phyloP scores from a whole-genome alignment of 1,140 invertebrate genomes.

The Babylonia areolata region DNA sequence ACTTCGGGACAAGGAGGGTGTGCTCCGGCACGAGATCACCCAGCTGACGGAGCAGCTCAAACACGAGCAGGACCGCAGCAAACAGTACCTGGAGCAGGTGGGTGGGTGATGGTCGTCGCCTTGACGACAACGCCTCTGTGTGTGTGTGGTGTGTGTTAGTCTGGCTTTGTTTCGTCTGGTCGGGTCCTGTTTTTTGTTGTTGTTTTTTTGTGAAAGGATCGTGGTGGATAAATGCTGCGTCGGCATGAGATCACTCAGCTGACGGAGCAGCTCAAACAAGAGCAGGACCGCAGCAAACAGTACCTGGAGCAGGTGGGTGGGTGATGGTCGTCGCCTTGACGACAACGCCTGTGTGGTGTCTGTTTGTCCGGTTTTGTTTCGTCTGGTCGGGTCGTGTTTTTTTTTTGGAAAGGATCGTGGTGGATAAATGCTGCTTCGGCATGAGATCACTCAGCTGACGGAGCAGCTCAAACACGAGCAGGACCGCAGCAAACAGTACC shows the following conservation, averaged over 20 bases:
- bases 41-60: conserved; percentile 61
- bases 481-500: conserved; percentile 56
- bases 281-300: conserved; percentile 60
- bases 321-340: no score
- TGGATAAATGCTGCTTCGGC: no score
- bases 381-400: no score
- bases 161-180: no score
- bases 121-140: no score
- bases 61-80: conserved; percentile 62
- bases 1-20: conserved; percentile 64
- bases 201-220: no score
- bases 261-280: conserved; percentile 61
- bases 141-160: no score
- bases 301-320: conserved; percentile 66
- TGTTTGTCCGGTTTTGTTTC: no score
- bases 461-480: conserved; percentile 65
- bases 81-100: conserved; percentile 67
- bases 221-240: no score
- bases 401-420: no score
- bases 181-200: no score
- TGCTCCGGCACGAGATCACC: conserved; percentile 61
- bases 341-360: no score
- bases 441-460: conserved; percentile 64
- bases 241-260: conserved; percentile 65
- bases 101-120: not conserved